Evolutionary conservation across 2,888 invertebrate species (phyloP).

Genomic region (Tubulanus polymorphus): DNA sequence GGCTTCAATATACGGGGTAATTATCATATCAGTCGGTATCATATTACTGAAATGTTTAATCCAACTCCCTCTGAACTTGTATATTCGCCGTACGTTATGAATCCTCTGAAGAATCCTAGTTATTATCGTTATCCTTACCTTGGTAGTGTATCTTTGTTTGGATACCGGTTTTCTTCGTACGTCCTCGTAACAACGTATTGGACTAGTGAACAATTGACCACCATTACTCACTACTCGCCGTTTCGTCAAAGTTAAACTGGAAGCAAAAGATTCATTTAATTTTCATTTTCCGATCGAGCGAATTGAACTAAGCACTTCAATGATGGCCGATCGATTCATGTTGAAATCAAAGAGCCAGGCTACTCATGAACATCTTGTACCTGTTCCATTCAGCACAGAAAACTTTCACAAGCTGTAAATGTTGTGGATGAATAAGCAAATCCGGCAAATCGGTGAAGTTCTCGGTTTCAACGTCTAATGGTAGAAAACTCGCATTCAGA

Average conservation of each 20-base stretch:
- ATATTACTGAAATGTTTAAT: no score
- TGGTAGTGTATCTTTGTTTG: conserved; percentile 36
- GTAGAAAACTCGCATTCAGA: conserved; percentile 36
- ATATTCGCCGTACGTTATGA: no score
- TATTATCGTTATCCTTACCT: conserved; percentile 25
- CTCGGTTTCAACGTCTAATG: conserved; percentile 41
- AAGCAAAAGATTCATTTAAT: no score
- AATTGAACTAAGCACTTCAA: no score
- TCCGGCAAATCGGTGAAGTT: conserved; percentile 36
- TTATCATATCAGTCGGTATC: no score
- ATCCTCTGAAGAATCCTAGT: no score
- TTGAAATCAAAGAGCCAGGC: no score
- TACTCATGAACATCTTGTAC: no score
- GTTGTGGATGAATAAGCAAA: conserved; percentile 32
- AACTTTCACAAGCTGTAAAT: conserved; percentile 32
- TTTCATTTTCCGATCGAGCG: no score
- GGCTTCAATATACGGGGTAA: no score
- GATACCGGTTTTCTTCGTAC: conserved; percentile 26
- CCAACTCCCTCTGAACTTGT: no score
- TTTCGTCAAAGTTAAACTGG: conserved; percentile 41
- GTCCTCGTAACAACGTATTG: conserved; percentile 32
- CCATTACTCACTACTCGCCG: conserved; percentile 30
- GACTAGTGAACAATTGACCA: conserved; percentile 33
- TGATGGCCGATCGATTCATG: no score
- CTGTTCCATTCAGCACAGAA: conserved; percentile 46